Percentiles rank a stretch among this genome's conserved stretches.
These are phyloP conservation scores for Benitochromis conjunctus DNA, from an alignment of 2,113 vertebrate species.

Conservation along the genomic window DNA sequence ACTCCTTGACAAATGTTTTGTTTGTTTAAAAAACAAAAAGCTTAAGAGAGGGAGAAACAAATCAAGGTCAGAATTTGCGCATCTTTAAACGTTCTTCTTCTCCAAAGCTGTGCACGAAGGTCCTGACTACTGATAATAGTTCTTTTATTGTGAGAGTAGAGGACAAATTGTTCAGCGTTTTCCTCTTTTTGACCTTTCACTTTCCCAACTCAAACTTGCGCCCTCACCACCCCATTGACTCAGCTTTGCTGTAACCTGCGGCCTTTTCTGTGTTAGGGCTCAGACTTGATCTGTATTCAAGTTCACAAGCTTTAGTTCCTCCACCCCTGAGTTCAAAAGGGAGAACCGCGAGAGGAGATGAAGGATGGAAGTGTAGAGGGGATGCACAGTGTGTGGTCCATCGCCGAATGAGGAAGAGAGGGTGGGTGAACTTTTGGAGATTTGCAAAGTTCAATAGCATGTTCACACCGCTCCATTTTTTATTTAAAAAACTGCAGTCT, in stretches of 20 bases:
- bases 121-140: not conserved
- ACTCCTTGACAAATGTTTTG: not conserved
- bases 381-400: not conserved
- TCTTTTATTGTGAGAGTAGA: not conserved
- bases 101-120: not conserved
- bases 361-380: not conserved
- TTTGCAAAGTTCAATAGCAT: not conserved
- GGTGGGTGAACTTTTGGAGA: not conserved
- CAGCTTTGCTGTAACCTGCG: not conserved
- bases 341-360: not conserved
- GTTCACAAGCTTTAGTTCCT: constrained; percentile 4
- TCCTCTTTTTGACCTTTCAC: not conserved
- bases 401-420: not conserved
- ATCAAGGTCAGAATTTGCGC: not conserved
- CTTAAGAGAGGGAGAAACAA: not conserved
- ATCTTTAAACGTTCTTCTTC: not conserved
- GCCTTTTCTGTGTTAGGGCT: not conserved
- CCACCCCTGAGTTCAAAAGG: not conserved
- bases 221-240: not conserved
- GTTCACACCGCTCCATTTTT: not conserved
- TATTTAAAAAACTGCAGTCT: not conserved
- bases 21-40: not conserved
- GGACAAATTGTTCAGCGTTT: not conserved
- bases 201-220: not conserved
- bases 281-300: not conserved